These are phyloP conservation scores for Sussaba pulchella DNA, from an alignment of 2,888 invertebrate genomes.

Conservation along the genomic window DNA sequence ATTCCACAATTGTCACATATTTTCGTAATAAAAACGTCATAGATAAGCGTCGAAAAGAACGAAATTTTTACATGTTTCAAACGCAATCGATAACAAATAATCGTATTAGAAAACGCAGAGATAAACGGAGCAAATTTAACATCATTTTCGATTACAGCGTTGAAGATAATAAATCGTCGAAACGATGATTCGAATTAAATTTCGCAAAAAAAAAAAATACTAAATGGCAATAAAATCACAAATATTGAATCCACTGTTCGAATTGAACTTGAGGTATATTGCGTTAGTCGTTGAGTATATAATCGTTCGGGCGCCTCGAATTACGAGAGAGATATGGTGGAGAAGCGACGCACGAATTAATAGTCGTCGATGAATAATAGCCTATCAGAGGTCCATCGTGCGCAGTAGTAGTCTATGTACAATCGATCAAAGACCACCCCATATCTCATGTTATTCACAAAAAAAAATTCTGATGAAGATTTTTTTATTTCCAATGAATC, in stretches of 20 bases:
- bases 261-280: constrained; percentile 29
- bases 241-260: constrained; percentile 11
- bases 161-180: no score
- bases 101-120: constrained; percentile 41
- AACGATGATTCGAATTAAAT: constrained; percentile 16
- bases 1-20: constrained; percentile 63
- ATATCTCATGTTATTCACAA: no score
- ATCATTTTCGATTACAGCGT: constrained; percentile 33
- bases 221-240: no score
- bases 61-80: constrained; percentile 42
- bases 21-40: constrained; percentile 51
- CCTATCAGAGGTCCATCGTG: constrained; percentile 51
- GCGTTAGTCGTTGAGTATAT: constrained; percentile 54
- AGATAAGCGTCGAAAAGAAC: constrained; percentile 37
- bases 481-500: constrained; percentile 10
- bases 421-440: no score
- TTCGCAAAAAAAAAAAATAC: background rate
- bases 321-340: constrained; percentile 43
- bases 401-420: no score
- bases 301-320: constrained; percentile 49
- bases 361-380: constrained; percentile 62
- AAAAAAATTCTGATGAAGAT: constrained; percentile 20
- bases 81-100: constrained; percentile 34
- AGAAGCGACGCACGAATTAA: constrained; percentile 47
- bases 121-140: constrained; percentile 37